Base-by-base conservation (phyloP, 2,113 vertebrate species). In the Aythya baeri region DNA sequence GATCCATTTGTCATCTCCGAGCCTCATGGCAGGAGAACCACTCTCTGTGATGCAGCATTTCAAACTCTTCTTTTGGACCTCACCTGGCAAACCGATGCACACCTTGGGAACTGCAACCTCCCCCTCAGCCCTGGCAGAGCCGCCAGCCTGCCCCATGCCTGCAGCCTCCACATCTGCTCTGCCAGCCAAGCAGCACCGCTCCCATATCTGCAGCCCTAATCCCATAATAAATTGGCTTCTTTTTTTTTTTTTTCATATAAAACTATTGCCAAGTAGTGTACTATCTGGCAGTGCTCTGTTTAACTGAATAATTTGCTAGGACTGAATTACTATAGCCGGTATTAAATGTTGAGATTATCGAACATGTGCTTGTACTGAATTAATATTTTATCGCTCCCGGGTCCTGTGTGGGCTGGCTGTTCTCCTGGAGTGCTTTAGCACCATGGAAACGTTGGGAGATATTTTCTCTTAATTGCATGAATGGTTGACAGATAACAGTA, bases 391-490 rank as follows among this genome's bases (percentile, higher is more conserved):
- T 92, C 59, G 90, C 95, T 98, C 76, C 92, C 71, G 61, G 49
- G 96, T 75, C 96, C 94, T 96, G 97, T 98, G 98, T 98, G 98
- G 98, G 98, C 96, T 97, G 98, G 90, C 88, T 97, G 94, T 83
- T 97, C 98, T 95, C 95, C 93, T 95, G 95, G 91, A 98, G 97
- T 87, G 96, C 97, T 97, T 83, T 74, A 96, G 96, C 95, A 96
- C 98, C 98, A 98, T 98, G 98, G 98, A 98, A 98, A 98, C 97
- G 4, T 94, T 94, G 66, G 94, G 92, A 98, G 97, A 97, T 97
- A 96, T 97, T 97, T 97, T 96, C 94, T 96, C 86, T 94, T 98
- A 97, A 97, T 96, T 97, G 92, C 97, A 94, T 95, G 97, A 98
- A 97, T 95, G 95, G 97, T 59, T 98, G 98, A 97, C 97, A 98